phyloP scores from a whole-genome alignment of 2,797 vertebrate species.

The Pantherophis vulpinus region DNA sequence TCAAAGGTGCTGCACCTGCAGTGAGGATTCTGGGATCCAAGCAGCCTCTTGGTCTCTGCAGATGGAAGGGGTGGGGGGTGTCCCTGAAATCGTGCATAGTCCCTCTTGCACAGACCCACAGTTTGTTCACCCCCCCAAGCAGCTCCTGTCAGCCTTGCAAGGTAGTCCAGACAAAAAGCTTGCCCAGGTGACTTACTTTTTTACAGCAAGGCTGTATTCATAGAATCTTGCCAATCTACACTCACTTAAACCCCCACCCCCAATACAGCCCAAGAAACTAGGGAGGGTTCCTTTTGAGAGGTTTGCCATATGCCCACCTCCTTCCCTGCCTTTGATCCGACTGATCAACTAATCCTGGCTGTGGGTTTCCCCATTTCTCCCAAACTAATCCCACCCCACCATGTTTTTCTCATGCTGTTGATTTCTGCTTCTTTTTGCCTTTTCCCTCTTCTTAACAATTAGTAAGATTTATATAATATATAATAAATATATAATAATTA shows the following conservation, averaged over 20 bases:
- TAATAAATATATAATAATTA: too few species aligned
- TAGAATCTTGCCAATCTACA: neutral
- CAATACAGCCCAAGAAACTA: neutral
- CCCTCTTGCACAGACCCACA: neutral
- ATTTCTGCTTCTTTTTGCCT: neutral
- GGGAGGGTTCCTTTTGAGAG: neutral
- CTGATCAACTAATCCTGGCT: neutral
- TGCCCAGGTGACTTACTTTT: neutral
- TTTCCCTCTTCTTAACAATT: neutral
- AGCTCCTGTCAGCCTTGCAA: neutral
- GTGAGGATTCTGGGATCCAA: neutral
- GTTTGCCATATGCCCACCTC: neutral
- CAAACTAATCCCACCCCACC: neutral
- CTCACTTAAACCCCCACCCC: too few species aligned
- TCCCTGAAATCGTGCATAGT: neutral
- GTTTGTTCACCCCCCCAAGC: neutral
- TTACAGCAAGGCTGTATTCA: neutral
- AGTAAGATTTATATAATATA: neutral
- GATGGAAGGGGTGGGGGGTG: neutral
- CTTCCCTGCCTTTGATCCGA: neutral
- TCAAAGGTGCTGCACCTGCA: neutral
- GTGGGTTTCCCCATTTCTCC: neutral
- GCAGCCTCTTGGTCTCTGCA: neutral
- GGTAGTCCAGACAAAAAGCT: neutral
- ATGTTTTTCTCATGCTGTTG: neutral